These are phyloP conservation scores for Entomyzon cyanotis DNA, from an alignment of 2,113 vertebrate species.

Conservation along the genomic window DNA sequence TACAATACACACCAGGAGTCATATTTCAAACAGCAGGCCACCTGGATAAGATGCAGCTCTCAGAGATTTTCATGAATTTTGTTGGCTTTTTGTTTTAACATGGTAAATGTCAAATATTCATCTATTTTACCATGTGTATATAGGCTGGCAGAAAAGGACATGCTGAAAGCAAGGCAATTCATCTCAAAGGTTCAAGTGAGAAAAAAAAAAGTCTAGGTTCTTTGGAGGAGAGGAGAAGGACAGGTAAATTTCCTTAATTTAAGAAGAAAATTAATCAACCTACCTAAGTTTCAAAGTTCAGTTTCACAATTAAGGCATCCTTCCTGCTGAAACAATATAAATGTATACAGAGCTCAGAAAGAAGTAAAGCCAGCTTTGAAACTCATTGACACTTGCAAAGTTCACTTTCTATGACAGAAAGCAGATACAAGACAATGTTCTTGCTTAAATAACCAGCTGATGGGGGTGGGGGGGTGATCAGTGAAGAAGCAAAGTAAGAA, in stretches of 20 bases:
- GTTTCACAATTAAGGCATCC: not conserved
- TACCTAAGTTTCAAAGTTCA: not conserved
- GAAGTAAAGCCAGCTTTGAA: not conserved
- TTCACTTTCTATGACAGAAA: not conserved
- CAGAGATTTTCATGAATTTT: conserved; percentile 47
- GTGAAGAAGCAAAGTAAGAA: not conserved
- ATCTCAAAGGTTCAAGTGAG: not conserved
- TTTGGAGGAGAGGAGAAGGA: not conserved
- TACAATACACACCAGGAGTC: conserved; percentile 70
- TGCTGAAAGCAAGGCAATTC: not conserved
- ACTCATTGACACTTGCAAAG: not conserved
- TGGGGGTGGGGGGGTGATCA: accelerated
- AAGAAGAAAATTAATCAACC: not conserved
- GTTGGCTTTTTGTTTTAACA: conserved; percentile 59
- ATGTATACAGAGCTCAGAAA: not conserved
- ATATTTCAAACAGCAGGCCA: conserved; percentile 73
- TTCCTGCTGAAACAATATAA: not conserved
- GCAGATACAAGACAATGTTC: not conserved
- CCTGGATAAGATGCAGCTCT: conserved; percentile 44
- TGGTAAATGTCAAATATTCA: conserved; percentile 45
- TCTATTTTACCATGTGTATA: conserved; percentile 12
- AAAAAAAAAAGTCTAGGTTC: not conserved
- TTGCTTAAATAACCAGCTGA: not conserved
- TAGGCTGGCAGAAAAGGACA: conserved; percentile 49
- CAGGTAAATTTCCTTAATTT: not conserved